Evolutionary conservation across 2,113 vertebrate genomes (phyloP), one percentile per base, ranked within the genome.

Genomic region (Chiloscyllium plagiosum): DNA sequence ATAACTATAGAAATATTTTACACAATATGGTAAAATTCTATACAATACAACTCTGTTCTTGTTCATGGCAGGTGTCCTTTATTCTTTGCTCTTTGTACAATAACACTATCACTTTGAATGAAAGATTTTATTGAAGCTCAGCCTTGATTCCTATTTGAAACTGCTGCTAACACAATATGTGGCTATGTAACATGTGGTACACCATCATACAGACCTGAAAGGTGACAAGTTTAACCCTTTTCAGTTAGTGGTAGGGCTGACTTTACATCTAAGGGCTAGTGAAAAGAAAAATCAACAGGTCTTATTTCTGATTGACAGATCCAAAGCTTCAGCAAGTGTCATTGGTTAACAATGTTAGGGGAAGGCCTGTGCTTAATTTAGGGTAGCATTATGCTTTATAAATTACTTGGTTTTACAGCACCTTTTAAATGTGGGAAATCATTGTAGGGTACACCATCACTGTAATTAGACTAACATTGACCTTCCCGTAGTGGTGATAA

Each of bases 231-330:
- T 33, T 52, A 12, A 61, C 29, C 3, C 86, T 89, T 89, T 47
- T 4, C 50, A 52, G 26, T 90, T 56, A 17, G 10, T 61, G 87
- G 87, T n/a, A 26, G 50, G 50, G 50, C 47, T 90, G 17, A 83
- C 37, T 83, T 83, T 37, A 83, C 80, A 83, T 20, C n/a, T 83
- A 56, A 56, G 50, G 4, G 52, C 13, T 56, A 29, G 86, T 3
- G 10, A 29, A 56, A 8, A 2, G 52, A 61, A 61, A 89, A 89
- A 89, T 17, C 26, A 90, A n/a, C 26, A 12, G 12, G 2, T 3
- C 42, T 87, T 87, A 89, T 90, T 90, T 90, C 87, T 33, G 26
- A 90, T 61, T n/a, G n/a, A n/a, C n/a, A n/a, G n/a, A n/a, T n/a
- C n/a, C n/a, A n/a, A n/a, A n/a, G n/a, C n/a, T n/a, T n/a, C n/a